Conservation (phyloP, 2,113 vertebrate species). For the Petroica traversi region DNA sequence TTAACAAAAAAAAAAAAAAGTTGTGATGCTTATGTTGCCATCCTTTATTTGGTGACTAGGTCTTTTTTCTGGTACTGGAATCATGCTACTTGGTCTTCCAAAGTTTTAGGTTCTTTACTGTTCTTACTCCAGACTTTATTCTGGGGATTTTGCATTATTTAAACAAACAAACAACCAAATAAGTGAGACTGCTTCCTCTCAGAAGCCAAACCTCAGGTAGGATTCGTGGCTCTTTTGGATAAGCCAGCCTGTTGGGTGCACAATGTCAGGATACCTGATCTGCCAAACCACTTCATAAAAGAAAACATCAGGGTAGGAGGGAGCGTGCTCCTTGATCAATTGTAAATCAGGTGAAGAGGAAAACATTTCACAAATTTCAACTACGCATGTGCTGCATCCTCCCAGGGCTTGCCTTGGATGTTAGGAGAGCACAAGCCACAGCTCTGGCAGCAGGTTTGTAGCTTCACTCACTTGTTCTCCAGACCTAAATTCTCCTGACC, state of each 20-base stretch:
- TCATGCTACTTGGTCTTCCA: not conserved
- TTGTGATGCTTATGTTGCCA: not conserved
- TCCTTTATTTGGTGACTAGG: not conserved
- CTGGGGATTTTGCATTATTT: not conserved
- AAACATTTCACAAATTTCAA: not conserved
- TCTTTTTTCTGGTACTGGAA: not conserved
- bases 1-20: not conserved
- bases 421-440: not conserved
- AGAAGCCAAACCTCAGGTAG: not conserved
- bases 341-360: too few species aligned
- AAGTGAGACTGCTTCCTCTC: not conserved
- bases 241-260: not conserved
- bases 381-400: not conserved
- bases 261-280: fast-evolving
- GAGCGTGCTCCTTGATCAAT: too few species aligned
- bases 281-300: not conserved
- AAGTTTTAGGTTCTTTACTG: not conserved
- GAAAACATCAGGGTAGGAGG: too few species aligned
- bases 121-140: not conserved
- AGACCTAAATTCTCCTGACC: not conserved
- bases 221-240: fast-evolving
- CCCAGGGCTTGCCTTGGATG: not conserved
- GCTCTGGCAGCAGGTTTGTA: not conserved
- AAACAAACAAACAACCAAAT: not conserved
- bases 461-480: not conserved